phyloP scores from a whole-genome alignment of 2,113 vertebrate genomes.

The Ameiurus melas region DNA sequence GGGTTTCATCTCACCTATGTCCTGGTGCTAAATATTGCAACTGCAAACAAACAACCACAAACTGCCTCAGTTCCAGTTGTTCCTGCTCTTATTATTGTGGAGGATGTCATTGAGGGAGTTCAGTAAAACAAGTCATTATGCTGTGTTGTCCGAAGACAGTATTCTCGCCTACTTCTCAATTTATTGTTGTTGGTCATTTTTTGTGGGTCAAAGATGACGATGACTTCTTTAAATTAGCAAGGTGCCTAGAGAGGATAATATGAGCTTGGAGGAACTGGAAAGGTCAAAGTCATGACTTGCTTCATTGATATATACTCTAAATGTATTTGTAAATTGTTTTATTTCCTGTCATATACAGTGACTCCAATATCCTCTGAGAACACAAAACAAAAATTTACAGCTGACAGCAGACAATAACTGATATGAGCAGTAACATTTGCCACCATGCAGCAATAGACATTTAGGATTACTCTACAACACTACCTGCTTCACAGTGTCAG shows the following conservation, averaged over 20 bases:
- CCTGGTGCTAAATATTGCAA: background rate
- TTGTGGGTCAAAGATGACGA: background rate
- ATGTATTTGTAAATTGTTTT: background rate
- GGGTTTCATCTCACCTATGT: background rate
- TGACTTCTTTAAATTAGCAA: background rate
- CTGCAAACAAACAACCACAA: background rate
- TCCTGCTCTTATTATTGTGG: background rate
- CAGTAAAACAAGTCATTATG: background rate
- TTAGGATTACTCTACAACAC: background rate
- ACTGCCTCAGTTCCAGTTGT: background rate
- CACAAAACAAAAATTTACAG: background rate
- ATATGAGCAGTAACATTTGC: background rate
- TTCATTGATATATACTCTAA: background rate
- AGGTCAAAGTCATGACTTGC: background rate
- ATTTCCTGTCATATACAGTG: background rate
- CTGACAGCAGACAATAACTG: background rate
- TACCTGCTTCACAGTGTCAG: background rate
- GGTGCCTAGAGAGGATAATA: background rate
- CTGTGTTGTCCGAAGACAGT: background rate
- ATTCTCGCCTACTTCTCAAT: background rate
- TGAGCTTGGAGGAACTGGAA: background rate
- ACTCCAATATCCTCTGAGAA: background rate
- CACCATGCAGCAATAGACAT: background rate
- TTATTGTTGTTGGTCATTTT: background rate
- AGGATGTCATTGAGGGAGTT: background rate